Evolutionary conservation across 1,140 invertebrate genomes (phyloP), one percentile per base, ranked within the genome.

Genomic region (Penaeus chinensis): DNA sequence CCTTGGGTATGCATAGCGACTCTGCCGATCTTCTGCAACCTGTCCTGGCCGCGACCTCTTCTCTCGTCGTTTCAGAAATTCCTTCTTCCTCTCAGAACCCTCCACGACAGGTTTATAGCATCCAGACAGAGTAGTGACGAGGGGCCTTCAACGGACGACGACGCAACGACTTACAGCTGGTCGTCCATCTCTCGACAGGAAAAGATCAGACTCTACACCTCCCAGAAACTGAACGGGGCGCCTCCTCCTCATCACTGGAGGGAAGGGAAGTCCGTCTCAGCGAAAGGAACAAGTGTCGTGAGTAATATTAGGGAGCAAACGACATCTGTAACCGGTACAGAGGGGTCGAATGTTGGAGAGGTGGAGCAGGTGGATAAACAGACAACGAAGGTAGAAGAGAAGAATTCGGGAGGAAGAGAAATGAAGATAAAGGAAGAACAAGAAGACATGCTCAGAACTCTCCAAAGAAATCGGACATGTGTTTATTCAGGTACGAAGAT

Each of bases 1-100:
- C 85, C 79, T 4, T 87, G 85, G 85, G 85, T 87, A 63, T 87
- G 85, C 42, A 24, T 87, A 54, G 85, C 65, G 13, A 87, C 85
- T 0, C 65, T 87, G 61, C 78, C 85, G 42, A 42, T 82, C 22
- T 87, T 87, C 78, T 87, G 85, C 66, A 22, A n/a, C 47, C 19
- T 22, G 27, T 60, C 62, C 24, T 87, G 85, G 85, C 85, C 85
- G 54, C 69, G 85, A 18, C 27, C 78, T 3, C 27, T 87, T 8
- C 78, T 87, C 3, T 63, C 66, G 3, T 5, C 60, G 69, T n/a
- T 74, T 16, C 19, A n/a, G 37, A 27, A 24, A 37, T 74, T 24
- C 18, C 79, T 24, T 3, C 32, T 22, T 32, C 63, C 42, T 79
- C 11, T 47, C 47, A 47, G 16, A 16, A 13, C 27, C 19, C 2